Evolutionary conservation across 2,888 invertebrate genomes (phyloP).

Genomic region (Troglohyphantes excavatus): DNA sequence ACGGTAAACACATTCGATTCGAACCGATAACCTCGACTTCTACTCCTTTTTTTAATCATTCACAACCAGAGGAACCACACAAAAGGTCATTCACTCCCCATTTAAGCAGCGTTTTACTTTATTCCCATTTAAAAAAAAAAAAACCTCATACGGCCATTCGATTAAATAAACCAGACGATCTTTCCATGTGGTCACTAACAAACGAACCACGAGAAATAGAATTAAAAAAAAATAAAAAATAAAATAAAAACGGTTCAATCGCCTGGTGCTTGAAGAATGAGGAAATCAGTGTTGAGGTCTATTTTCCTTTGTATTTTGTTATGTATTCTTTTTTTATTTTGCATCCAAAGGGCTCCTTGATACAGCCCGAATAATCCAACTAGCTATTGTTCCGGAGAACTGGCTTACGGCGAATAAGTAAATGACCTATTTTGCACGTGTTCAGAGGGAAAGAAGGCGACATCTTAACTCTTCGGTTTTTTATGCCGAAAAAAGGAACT

Average conservation of each 20-base stretch:
- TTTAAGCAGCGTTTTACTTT: background rate
- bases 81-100: background rate
- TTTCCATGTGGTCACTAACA: background rate
- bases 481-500: background rate
- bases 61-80: too few relatives aligned
- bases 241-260: slow-evolving; percentile 18
- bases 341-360: background rate
- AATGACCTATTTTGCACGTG: slow-evolving; percentile 62
- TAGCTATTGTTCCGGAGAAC: slow-evolving; percentile 58
- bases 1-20: too few relatives aligned
- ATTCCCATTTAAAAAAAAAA: background rate
- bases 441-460: slow-evolving; percentile 24
- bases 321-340: slow-evolving; percentile 19
- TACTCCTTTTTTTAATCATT: too few relatives aligned
- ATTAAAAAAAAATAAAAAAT: background rate
- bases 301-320: slow-evolving; percentile 36
- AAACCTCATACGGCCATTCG: background rate
- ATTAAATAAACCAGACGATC: background rate
- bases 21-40: too few relatives aligned
- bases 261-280: slow-evolving; percentile 43
- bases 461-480: slow-evolving; percentile 11
- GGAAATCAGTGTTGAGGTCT: slow-evolving; percentile 50
- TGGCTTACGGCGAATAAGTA: slow-evolving; percentile 30
- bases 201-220: too few relatives aligned
- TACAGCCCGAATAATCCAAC: slow-evolving; percentile 48